phyloP scores from a whole-genome alignment of 1,140 invertebrate genomes.

The Brachionus rubens region DNA sequence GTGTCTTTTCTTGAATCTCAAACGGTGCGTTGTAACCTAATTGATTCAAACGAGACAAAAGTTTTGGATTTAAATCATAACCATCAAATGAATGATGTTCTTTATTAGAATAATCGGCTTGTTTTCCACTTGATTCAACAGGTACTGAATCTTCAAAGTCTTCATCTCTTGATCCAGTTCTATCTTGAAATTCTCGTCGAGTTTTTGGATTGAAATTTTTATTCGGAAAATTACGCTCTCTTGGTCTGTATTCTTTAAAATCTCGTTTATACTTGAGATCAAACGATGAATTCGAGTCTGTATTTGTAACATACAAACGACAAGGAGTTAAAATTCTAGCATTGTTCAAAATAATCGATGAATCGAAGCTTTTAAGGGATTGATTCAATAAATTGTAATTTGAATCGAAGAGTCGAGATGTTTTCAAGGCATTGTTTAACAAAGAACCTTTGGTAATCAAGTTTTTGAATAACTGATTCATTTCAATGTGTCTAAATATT shows the following conservation, averaged over 20 bases:
- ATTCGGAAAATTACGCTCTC: neutral
- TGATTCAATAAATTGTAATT: neutral
- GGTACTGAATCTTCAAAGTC: conserved; percentile 36
- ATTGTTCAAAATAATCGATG: neutral
- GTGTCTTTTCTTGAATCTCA: conserved; percentile 42
- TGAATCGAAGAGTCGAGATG: no score
- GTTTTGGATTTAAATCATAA: conserved; percentile 5
- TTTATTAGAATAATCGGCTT: conserved; percentile 8
- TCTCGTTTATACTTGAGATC: conserved; percentile 5
- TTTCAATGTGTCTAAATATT: neutral
- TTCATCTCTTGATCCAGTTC: conserved; percentile 6
- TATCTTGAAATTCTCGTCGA: neutral
- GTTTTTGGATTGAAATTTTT: neutral
- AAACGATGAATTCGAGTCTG: neutral
- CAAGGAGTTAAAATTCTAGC: neutral
- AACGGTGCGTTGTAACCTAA: conserved; percentile 9
- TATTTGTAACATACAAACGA: neutral
- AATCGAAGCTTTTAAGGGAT: neutral
- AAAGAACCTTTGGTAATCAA: neutral
- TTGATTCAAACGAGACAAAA: neutral
- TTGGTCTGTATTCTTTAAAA: neutral
- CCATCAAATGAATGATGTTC: neutral
- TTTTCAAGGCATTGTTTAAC: neutral
- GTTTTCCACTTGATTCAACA: neutral
- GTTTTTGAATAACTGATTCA: conserved; percentile 23